Conservation (phyloP, 2,888 invertebrate species). For the Dione vanillae region DNA sequence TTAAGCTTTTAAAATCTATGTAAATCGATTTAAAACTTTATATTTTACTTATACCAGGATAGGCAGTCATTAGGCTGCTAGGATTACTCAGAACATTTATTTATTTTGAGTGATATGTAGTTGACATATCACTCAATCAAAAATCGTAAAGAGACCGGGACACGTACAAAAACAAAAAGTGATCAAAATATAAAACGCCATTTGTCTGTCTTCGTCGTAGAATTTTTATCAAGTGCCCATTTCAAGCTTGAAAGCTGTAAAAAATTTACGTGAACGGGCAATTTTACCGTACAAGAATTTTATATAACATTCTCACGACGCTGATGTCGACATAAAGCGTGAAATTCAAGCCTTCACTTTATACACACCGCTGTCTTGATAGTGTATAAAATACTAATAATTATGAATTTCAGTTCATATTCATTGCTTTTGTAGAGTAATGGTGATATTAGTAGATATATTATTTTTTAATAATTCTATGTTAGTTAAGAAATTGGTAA, state of each 20-base stretch:
- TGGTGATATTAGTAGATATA: not conserved
- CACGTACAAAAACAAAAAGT: constrained; percentile 40
- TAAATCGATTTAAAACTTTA: no score
- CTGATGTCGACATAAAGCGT: constrained; percentile 62
- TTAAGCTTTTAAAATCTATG: no score
- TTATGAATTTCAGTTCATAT: not conserved
- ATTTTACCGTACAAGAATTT: constrained; percentile 64
- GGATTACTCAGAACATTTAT: not conserved
- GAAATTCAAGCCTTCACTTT: constrained; percentile 60
- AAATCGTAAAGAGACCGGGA: not conserved
- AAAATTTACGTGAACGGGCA: constrained; percentile 66
- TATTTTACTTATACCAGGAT: not conserved
- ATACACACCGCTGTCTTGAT: constrained; percentile 26
- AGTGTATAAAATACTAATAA: constrained; percentile 16
- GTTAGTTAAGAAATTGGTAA: no score
- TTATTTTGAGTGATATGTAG: no score
- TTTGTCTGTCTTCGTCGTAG: constrained; percentile 57
- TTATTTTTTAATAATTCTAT: not conserved
- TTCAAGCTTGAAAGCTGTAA: constrained; percentile 59
- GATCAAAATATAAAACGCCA: constrained; percentile 55
- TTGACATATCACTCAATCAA: not conserved
- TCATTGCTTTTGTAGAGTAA: not conserved
- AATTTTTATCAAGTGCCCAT: constrained; percentile 67
- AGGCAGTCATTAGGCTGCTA: no score
- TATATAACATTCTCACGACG: constrained; percentile 62